A percentile compares a stretch with the other conserved stretches of the same genome.
These are phyloP conservation scores for Phyto melanocephala DNA, from an alignment of 2,888 invertebrate genomes.

Conservation along the genomic window DNA sequence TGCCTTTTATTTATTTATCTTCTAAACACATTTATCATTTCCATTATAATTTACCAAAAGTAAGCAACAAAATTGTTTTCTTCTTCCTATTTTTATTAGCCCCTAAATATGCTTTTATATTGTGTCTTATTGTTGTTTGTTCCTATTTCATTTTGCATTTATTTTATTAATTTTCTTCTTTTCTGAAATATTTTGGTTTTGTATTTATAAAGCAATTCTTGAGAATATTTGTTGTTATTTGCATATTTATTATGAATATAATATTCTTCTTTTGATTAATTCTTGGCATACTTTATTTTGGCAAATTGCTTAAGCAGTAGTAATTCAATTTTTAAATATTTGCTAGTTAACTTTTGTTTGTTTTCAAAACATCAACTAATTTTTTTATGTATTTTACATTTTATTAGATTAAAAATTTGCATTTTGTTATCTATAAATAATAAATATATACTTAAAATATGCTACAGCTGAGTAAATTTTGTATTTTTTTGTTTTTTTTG, in stretches of 20 bases:
- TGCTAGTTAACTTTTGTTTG: no score
- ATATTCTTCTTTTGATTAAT: neutral
- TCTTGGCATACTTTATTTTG: neutral
- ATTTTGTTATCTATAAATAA: no score
- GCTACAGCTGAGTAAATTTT: no score
- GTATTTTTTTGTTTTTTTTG: no score
- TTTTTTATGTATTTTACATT: no score
- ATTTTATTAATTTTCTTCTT: neutral
- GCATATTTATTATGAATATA: constrained; percentile 15
- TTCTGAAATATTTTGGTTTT: neutral
- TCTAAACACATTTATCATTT: neutral
- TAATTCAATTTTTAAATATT: no score
- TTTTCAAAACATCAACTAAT: no score
- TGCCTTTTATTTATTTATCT: neutral
- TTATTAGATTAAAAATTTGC: no score
- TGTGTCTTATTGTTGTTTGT: neutral
- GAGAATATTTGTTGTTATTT: constrained; percentile 30
- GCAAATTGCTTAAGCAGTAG: neutral
- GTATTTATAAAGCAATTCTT: neutral
- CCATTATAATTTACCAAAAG: constrained; percentile 3
- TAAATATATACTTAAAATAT: no score
- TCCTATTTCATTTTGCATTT: neutral
- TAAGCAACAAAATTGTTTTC: constrained; percentile 22
- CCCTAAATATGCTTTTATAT: constrained; percentile 1
- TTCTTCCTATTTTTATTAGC: neutral